Evolutionary conservation across 2,888 invertebrate genomes (phyloP).

Genomic region (Neoscelio sp.): DNA sequence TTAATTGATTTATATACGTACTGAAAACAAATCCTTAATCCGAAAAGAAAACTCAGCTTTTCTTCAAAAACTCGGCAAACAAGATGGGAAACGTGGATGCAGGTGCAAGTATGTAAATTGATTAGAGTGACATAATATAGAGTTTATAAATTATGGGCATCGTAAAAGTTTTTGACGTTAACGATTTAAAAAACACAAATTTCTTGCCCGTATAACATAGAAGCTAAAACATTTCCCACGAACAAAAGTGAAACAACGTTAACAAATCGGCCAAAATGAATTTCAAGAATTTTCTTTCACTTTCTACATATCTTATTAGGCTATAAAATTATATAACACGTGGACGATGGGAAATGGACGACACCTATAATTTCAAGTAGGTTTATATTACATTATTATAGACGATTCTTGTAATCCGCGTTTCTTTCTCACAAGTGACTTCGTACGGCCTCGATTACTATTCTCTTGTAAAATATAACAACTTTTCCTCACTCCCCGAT

Average conservation of each 20-base stretch:
- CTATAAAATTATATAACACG: constrained; percentile 48
- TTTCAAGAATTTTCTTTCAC: constrained; percentile 45
- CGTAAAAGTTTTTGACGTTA: constrained; percentile 33
- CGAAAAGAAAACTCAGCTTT: constrained; percentile 1
- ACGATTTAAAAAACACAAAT: constrained; percentile 24
- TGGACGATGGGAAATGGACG: constrained; percentile 30
- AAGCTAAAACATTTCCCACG: constrained; percentile 39
- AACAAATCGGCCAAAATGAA: constrained; percentile 43
- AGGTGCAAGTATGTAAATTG: constrained; percentile 46
- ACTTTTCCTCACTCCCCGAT: neutral
- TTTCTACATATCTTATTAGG: constrained; percentile 49
- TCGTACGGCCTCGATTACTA: no score
- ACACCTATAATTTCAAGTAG: no score
- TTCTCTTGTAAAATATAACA: no score
- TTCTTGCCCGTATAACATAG: neutral
- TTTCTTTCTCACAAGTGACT: no score
- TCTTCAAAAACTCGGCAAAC: constrained; percentile 14
- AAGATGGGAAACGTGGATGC: constrained; percentile 19
- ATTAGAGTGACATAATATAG: constrained; percentile 47
- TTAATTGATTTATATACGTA: no score
- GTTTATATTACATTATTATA: no score
- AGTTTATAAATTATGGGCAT: constrained; percentile 32
- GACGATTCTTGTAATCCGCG: no score
- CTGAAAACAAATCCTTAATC: no score
- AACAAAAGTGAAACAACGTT: constrained; percentile 36